phyloP scores from a whole-genome alignment of 1,140 invertebrate species.

The Eumaeus atala region DNA sequence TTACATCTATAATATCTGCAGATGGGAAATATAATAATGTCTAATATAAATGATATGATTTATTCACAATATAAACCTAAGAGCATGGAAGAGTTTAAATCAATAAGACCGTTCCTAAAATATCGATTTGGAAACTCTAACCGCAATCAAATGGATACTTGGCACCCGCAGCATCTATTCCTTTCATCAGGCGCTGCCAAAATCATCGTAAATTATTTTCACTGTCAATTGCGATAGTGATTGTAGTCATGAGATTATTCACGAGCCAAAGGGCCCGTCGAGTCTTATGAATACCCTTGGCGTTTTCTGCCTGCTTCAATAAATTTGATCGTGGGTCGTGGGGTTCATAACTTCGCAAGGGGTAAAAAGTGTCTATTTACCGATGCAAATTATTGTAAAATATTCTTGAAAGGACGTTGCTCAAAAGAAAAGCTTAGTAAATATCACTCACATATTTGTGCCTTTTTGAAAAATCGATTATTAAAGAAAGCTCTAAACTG shows the following conservation, averaged over 20 bases:
- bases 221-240: slow-evolving; percentile 9
- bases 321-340: no score
- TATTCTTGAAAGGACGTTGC: no score
- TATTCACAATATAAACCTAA: not conserved
- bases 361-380: no score
- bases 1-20: not conserved
- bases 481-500: no score
- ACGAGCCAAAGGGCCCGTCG: no score
- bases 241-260: slow-evolving; percentile 1
- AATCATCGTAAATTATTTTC: slow-evolving; percentile 12
- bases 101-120: slow-evolving; percentile 10
- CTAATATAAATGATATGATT: not conserved
- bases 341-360: no score
- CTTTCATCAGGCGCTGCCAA: slow-evolving; percentile 3
- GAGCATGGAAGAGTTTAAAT: not conserved
- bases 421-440: no score
- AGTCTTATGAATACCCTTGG: no score
- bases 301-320: no score
- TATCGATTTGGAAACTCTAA: slow-evolving; percentile 13
- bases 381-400: no score
- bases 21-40: not conserved
- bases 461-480: no score
- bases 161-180: slow-evolving; percentile 8
- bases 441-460: no score
- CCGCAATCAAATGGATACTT: slow-evolving; percentile 9